Conservation (phyloP, 2,113 vertebrate genomes). For the Sitta europaea region DNA sequence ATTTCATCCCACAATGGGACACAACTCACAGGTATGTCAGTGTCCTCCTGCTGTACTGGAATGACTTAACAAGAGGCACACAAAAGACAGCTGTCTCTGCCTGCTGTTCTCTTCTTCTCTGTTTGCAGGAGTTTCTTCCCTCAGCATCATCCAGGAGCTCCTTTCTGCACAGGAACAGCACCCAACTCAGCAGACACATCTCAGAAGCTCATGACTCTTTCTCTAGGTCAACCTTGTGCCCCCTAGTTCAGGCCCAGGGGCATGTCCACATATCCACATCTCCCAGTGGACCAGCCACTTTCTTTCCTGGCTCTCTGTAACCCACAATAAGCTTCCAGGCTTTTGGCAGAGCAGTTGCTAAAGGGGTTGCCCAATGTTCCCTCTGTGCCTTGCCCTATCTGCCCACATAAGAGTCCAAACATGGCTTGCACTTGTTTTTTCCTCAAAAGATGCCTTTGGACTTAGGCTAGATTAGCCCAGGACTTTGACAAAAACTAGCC, state of each 20-base stretch:
- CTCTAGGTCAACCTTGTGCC: background rate
- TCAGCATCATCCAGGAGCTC: background rate
- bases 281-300: background rate
- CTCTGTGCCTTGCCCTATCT: background rate
- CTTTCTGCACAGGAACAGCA: background rate
- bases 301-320: background rate
- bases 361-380: fast-evolving
- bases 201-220: background rate
- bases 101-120: background rate
- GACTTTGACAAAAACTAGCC: background rate
- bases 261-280: background rate
- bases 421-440: background rate
- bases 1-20: background rate
- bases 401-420: background rate
- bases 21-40: background rate
- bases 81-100: background rate
- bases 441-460: background rate
- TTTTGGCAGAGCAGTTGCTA: background rate
- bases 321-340: background rate
- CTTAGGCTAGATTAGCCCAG: background rate
- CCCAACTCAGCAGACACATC: background rate
- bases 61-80: background rate
- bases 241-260: background rate
- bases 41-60: background rate
- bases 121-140: background rate